phyloP scores from a whole-genome alignment of 2,888 invertebrate species.

The Lepetodrilus schrolli region DNA sequence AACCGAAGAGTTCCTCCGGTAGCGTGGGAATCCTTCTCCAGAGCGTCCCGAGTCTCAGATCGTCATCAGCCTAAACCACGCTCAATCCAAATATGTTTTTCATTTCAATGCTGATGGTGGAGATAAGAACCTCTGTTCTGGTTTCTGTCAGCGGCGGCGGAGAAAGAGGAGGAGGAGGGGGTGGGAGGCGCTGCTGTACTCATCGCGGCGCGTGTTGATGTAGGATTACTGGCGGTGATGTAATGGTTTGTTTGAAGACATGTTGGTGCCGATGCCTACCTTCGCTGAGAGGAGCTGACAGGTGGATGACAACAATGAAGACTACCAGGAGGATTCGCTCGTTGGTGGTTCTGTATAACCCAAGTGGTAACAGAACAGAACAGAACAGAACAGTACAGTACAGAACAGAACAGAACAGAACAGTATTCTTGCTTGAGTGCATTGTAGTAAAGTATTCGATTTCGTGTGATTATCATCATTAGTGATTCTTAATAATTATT shows the following conservation, averaged over 20 bases:
- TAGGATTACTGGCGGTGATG: background rate
- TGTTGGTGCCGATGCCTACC: background rate
- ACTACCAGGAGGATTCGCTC: too few relatives aligned
- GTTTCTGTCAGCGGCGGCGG: background rate
- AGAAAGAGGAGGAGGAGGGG: background rate
- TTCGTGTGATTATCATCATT: too few relatives aligned
- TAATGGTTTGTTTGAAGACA: background rate
- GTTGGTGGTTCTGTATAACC: too few relatives aligned
- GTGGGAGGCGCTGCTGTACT: background rate
- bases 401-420: too few relatives aligned
- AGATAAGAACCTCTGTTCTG: conserved; percentile 24
- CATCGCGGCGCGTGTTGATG: background rate
- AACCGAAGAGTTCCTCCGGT: background rate
- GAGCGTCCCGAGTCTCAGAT: background rate
- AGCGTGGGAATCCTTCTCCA: conserved; percentile 7
- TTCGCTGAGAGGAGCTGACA: background rate
- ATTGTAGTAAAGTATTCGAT: too few relatives aligned
- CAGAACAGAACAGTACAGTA: too few relatives aligned
- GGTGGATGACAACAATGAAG: background rate
- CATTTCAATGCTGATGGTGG: conserved; percentile 35
- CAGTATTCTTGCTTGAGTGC: too few relatives aligned
- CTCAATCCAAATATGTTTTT: conserved; percentile 38
- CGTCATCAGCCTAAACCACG: background rate
- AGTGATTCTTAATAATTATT: too few relatives aligned
- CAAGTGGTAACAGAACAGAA: too few relatives aligned